Percentiles rank a stretch among this genome's conserved stretches.
These are phyloP conservation scores for Odontamblyopus lacepedii DNA, from an alignment of 2,797 vertebrate genomes.

Conservation along the genomic window DNA sequence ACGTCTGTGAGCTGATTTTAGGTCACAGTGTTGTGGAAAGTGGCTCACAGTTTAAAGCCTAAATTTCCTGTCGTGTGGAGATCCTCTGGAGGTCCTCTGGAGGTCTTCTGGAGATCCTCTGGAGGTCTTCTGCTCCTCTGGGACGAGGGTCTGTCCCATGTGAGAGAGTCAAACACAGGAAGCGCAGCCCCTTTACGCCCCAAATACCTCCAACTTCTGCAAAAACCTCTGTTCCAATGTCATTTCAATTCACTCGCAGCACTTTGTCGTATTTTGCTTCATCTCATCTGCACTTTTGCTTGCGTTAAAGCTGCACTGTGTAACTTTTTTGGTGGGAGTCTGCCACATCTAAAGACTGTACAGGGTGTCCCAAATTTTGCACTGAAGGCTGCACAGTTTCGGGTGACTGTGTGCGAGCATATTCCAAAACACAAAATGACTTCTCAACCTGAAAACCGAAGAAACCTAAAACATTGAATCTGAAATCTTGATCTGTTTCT, in stretches of 20 bases:
- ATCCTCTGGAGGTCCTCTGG: background rate
- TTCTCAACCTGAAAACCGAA: no score
- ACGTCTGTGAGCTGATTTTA: background rate
- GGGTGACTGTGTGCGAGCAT: no score
- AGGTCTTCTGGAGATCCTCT: background rate
- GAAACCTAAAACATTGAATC: no score
- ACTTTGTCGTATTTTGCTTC: no score
- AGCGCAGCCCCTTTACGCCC: slow-evolving; percentile 2
- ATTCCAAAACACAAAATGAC: no score
- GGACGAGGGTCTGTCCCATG: background rate
- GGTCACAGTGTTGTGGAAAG: background rate
- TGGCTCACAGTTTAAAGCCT: background rate
- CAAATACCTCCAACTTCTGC: background rate
- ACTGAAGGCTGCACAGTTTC: no score
- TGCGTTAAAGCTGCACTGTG: no score
- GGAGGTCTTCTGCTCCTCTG: background rate
- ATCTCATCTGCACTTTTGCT: no score
- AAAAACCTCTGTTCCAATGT: background rate
- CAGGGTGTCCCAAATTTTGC: no score
- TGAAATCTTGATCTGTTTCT: no score
- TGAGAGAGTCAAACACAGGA: background rate
- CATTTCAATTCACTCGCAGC: background rate
- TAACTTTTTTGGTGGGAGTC: no score
- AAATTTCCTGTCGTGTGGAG: background rate
- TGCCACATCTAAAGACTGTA: no score